These are phyloP conservation scores for Semibalanus balanoides DNA, from an alignment of 1,140 invertebrate genomes.

Conservation along the genomic window DNA sequence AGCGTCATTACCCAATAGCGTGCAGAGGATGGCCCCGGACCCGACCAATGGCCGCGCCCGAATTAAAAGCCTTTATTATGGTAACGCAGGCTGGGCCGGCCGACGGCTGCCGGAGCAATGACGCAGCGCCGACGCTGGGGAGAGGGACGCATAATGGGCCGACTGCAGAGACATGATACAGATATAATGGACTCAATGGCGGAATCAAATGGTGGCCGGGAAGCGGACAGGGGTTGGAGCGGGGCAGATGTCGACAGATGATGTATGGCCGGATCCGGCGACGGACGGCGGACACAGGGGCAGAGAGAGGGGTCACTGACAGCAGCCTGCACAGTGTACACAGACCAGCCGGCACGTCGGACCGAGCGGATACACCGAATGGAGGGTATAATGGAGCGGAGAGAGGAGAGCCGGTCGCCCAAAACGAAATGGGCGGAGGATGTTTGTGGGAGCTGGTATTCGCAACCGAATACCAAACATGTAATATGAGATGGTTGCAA, in stretches of 20 bases:
- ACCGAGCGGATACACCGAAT: too few species aligned
- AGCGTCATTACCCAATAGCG: background rate
- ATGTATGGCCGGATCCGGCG: background rate
- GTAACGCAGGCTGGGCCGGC: background rate
- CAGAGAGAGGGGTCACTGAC: background rate
- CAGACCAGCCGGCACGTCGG: too few species aligned
- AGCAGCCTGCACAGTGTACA: too few species aligned
- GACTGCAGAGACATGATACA: background rate
- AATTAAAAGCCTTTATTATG: conserved; percentile 1
- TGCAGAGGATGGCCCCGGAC: background rate
- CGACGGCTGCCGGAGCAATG: background rate
- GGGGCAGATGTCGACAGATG: background rate
- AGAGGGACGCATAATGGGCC: background rate
- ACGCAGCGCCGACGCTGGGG: background rate
- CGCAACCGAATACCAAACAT: too few species aligned
- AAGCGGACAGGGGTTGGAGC: background rate
- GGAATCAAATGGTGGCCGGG: background rate
- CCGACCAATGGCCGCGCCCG: background rate
- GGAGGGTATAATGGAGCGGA: too few species aligned
- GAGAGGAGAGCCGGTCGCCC: too few species aligned
- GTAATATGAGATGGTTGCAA: too few species aligned
- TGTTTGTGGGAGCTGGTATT: too few species aligned
- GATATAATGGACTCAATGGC: background rate
- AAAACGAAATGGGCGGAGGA: too few species aligned
- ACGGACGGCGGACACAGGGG: background rate